phyloP scores from a whole-genome alignment of 2,797 vertebrate genomes.

The Mormyrus proboscirostris region DNA sequence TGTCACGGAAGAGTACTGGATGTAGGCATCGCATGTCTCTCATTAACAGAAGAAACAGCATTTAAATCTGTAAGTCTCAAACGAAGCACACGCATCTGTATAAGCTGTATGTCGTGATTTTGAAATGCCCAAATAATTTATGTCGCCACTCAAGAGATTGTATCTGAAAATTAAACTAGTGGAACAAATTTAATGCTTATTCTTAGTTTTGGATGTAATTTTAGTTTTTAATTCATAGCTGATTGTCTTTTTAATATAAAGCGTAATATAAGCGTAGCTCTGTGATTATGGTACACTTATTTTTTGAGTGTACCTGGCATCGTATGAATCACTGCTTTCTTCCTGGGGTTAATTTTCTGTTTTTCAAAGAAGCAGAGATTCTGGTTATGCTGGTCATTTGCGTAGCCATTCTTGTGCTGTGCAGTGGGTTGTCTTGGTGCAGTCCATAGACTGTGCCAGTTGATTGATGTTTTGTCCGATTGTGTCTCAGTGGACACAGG shows the following conservation, averaged over 20 bases:
- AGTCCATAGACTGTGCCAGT: background rate
- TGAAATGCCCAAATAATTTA: background rate
- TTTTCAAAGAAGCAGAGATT: background rate
- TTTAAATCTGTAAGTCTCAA: conserved; percentile 7
- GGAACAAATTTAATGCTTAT: background rate
- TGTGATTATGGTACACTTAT: background rate
- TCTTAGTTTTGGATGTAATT: background rate
- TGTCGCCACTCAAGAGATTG: background rate
- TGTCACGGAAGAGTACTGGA: background rate
- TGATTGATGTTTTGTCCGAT: background rate
- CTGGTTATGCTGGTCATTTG: background rate
- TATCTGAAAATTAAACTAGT: background rate
- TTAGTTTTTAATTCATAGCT: background rate
- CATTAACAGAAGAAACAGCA: background rate
- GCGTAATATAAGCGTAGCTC: background rate
- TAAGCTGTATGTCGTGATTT: background rate
- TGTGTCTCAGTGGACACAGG: background rate
- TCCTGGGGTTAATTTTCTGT: background rate
- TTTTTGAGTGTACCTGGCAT: background rate
- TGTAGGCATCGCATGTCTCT: background rate
- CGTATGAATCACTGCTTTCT: background rate
- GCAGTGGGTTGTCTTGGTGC: background rate
- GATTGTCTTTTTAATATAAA: background rate
- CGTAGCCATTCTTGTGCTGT: background rate
- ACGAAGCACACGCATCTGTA: too few relatives aligned